A percentile compares a stretch with the other conserved stretches of the same genome.
Evolutionary conservation across 2,113 vertebrate species (phyloP).

Genomic region (Callorhinus ursinus): DNA sequence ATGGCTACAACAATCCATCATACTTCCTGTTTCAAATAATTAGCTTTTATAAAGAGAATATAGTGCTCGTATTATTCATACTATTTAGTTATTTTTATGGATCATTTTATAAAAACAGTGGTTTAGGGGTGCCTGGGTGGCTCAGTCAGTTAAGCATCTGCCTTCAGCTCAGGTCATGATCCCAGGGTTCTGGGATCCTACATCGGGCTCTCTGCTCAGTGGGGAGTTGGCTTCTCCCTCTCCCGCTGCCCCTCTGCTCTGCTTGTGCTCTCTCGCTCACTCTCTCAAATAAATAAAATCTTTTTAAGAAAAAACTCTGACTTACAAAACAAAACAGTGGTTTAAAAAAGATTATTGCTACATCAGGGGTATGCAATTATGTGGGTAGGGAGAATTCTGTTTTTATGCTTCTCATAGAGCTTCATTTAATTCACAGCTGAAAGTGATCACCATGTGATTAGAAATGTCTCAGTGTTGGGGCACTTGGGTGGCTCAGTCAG

Average conservation of each 20-base stretch:
- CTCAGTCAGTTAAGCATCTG: too few species aligned
- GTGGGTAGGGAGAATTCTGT: conserved; percentile 34
- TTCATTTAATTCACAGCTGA: conserved; percentile 43
- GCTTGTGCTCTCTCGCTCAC: too few species aligned
- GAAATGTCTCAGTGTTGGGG: neutral
- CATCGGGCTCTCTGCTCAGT: too few species aligned
- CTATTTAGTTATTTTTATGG: conserved; percentile 23
- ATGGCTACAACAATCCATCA: neutral
- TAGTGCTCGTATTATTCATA: neutral
- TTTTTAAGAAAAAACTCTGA: too few species aligned
- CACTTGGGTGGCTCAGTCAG: too few species aligned
- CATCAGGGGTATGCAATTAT: neutral
- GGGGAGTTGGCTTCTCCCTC: too few species aligned
- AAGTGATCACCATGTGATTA: conserved; percentile 43
- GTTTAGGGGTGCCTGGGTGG: neutral
- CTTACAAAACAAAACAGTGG: neutral
- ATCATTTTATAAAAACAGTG: neutral
- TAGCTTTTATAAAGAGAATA: conserved; percentile 11
- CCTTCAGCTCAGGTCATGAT: too few species aligned
- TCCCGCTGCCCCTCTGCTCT: too few species aligned
- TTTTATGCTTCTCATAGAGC: conserved; percentile 41
- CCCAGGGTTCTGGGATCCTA: too few species aligned
- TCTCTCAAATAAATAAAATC: too few species aligned
- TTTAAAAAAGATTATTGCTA: neutral
- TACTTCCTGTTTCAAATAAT: neutral